A percentile compares a stretch with the other conserved stretches of the same genome.
These are phyloP conservation scores for Callopanchax toddi DNA, from an alignment of 2,113 vertebrate species.

Conservation along the genomic window DNA sequence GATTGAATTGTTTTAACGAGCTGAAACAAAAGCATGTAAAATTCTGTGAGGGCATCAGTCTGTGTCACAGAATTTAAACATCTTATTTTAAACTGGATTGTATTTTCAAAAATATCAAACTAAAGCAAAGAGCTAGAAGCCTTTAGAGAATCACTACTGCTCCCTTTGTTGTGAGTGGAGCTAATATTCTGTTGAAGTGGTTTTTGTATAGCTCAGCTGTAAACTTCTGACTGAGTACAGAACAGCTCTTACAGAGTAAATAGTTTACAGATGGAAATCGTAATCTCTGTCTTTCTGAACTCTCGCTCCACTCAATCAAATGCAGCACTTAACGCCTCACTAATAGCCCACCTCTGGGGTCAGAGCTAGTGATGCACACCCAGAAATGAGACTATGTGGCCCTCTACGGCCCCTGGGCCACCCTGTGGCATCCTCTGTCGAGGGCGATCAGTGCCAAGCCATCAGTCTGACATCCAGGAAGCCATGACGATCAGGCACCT, in stretches of 20 bases:
- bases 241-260: slow-evolving; percentile 23
- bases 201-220: slow-evolving; percentile 20
- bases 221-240: slow-evolving; percentile 19
- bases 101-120: too few relatives aligned
- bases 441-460: slow-evolving; percentile 50
- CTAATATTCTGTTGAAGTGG: neutral
- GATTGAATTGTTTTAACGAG: neutral
- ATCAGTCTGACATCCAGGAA: slow-evolving; percentile 30
- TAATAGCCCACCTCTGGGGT: slow-evolving; percentile 49
- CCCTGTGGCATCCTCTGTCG: slow-evolving; percentile 54
- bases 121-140: neutral
- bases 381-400: slow-evolving; percentile 48
- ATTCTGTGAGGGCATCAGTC: neutral
- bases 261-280: slow-evolving; percentile 17
- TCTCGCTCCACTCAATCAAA: slow-evolving; percentile 41
- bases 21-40: neutral
- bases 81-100: too few relatives aligned
- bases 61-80: neutral
- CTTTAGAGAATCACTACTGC: neutral
- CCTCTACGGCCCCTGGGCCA: slow-evolving; percentile 27
- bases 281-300: slow-evolving; percentile 18
- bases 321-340: slow-evolving; percentile 34
- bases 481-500: slow-evolving; percentile 53
- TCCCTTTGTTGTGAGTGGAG: neutral
- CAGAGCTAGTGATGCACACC: slow-evolving; percentile 57